Base-by-base conservation (phyloP, 2,113 vertebrate species). In the Hymenochirus boettgeri region DNA sequence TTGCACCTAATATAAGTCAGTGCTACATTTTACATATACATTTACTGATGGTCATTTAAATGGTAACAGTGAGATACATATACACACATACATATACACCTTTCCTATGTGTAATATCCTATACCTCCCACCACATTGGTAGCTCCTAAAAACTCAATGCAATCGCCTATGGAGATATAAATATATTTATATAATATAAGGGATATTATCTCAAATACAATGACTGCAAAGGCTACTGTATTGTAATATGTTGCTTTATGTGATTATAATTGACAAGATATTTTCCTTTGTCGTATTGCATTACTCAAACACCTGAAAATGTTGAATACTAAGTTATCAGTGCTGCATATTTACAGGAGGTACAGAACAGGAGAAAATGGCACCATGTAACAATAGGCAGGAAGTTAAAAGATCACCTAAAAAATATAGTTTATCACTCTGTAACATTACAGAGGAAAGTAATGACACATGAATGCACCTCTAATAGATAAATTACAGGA, bases 321-420 rank as follows among this genome's bases (percentile, higher is more conserved):
- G 50, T 10, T 57, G 13, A 26, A 17, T 22, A 7, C 31, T 39
- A 13, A 50, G 24, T 59, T 45, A 67, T 31, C 33, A 53, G 22
- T 60, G 7, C 13, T 2, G n/a, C 39, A 39, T 42, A n/a, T 39
- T 7, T 17, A 27, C 25, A 63, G 29, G 11, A n/a, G 11, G 23
- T 62, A 21, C 35, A 52, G 51, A 52, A 62, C 60, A 62, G 25
- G 46, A 62, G 25, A 62, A 29, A 7, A 6, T 51, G 51, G 50
- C 29, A 51, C 22, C 35, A 11, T 24, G 21, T 52, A 53, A 45
- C 65, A 60, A 67, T 59, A 25, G 45, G 42, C 27, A 60, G 65
- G 57, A 53, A 60, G 57, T 37, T 48, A 52, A 52, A 67, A 67
- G 47, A 60, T 35, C 57, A 67, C 15, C 47, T 67, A 52, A 50